phyloP scores from a whole-genome alignment of 1,140 invertebrate genomes.

The Diuraphis noxia region DNA sequence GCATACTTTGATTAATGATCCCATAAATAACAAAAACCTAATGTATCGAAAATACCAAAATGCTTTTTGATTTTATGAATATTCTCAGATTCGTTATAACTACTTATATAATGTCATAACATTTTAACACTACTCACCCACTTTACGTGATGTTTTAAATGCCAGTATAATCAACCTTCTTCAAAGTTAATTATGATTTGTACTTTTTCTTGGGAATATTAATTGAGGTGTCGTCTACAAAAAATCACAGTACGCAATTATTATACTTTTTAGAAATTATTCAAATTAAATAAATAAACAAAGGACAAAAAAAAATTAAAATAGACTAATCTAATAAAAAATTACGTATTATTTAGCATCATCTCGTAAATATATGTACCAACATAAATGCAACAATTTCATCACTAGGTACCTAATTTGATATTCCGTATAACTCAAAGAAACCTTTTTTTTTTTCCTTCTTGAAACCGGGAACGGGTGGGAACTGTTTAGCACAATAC shows the following conservation, averaged over 20 bases:
- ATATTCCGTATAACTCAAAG: background rate
- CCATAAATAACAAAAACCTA: background rate
- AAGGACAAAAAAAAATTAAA: background rate
- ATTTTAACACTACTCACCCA: background rate
- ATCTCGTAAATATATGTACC: background rate
- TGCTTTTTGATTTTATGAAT: background rate
- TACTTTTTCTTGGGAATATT: background rate
- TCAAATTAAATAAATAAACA: background rate
- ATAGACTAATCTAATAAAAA: background rate
- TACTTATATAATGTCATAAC: too few species aligned
- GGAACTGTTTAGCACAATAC: too few species aligned
- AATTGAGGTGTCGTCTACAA: background rate
- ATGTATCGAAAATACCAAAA: background rate
- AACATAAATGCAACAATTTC: too few species aligned
- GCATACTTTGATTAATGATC: background rate
- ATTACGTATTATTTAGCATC: background rate
- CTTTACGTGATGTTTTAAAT: background rate
- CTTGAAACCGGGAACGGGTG: too few species aligned
- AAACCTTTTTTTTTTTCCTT: too few species aligned
- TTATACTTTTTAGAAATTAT: background rate
- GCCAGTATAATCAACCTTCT: background rate
- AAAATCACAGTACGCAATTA: background rate
- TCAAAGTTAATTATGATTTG: constrained; percentile 6
- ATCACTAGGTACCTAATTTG: too few species aligned
- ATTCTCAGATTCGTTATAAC: background rate